Conservation (phyloP, 2,113 vertebrate genomes). For the Cariama cristata region DNA sequence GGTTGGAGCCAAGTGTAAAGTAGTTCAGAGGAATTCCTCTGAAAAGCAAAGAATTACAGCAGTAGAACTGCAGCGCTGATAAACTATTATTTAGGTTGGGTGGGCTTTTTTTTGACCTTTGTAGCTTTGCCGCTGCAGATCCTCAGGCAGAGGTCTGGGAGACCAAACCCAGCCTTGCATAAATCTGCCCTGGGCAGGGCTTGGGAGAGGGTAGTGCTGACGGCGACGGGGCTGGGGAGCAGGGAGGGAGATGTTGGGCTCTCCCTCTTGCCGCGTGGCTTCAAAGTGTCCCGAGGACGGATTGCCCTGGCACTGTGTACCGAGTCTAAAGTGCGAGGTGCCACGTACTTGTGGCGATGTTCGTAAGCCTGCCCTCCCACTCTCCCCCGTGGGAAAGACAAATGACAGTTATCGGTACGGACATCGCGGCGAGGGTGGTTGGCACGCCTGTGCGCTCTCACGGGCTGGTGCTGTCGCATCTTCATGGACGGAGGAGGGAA, state of each 20-base stretch:
- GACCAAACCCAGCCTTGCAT: neutral
- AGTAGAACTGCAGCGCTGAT: neutral
- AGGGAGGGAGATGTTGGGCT: neutral
- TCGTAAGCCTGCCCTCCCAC: neutral
- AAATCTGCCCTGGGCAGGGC: neutral
- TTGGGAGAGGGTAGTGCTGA: neutral
- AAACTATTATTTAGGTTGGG: neutral
- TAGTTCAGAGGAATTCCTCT: neutral
- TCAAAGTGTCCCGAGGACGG: accelerated
- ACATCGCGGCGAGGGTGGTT: neutral
- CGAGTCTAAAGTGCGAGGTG: accelerated
- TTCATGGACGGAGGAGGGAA: accelerated
- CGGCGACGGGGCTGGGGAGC: neutral
- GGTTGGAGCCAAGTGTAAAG: neutral
- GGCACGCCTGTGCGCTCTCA: neutral
- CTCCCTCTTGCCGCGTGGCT: neutral
- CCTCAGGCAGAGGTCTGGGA: neutral
- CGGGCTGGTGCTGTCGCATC: neutral
- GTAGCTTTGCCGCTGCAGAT: neutral
- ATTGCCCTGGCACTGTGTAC: neutral
- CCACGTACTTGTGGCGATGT: neutral
- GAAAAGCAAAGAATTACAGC: neutral
- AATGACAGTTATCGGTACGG: neutral
- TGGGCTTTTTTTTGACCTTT: neutral
- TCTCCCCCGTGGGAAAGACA: neutral